Evolutionary conservation across 2,797 vertebrate genomes (phyloP).

Genomic region (Neostethus bicornis): DNA sequence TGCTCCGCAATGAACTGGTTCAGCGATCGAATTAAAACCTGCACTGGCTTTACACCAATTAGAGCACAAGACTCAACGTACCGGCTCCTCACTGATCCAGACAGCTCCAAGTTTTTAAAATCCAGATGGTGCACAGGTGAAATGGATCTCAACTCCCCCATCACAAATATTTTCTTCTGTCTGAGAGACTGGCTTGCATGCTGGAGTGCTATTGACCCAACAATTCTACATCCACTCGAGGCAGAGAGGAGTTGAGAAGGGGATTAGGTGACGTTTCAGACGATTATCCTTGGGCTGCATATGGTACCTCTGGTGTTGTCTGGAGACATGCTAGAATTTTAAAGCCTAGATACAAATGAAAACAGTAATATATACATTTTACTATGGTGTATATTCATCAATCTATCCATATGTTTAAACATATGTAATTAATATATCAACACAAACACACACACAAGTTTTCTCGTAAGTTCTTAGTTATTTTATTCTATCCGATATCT

Average conservation of each 20-base stretch:
- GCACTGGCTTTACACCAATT: conserved; percentile 65
- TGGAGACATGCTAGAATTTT: no score
- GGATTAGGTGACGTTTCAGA: conserved; percentile 52
- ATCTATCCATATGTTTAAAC: no score
- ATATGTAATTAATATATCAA: no score
- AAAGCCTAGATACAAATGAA: no score
- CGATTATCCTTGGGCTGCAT: neutral
- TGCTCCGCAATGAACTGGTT: conserved; percentile 62
- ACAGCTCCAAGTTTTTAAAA: conserved; percentile 59
- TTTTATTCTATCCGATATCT: no score
- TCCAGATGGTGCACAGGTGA: conserved; percentile 58
- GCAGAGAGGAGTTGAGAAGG: conserved; percentile 33
- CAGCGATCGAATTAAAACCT: conserved; percentile 74
- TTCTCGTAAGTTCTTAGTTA: no score
- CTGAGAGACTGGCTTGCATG: neutral
- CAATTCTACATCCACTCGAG: neutral
- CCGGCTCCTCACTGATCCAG: conserved; percentile 47
- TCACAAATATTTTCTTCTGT: conserved; percentile 24
- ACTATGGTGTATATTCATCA: neutral
- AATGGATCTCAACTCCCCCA: conserved; percentile 53
- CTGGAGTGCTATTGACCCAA: neutral
- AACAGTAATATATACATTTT: neutral
- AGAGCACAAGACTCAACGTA: conserved; percentile 62
- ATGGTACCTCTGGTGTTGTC: conserved; percentile 12
- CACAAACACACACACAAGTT: no score